These are phyloP conservation scores for Caenorhabditis elegans DNA, from an alignment of 1,140 invertebrate species.

Conservation along the genomic window WBcel235 BX284604.4:15953001-15953500, in stretches of 20 bases:
- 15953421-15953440: conserved; percentile 77
- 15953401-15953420: conserved; percentile 80
- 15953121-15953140: too few relatives aligned
- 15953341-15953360: conserved; percentile 88
- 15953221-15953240: conserved; percentile 67
- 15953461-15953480: too few relatives aligned
- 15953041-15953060: too few relatives aligned
- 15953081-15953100: too few relatives aligned
- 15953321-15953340: conserved; percentile 76
- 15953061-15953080: too few relatives aligned
- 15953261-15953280: conserved; percentile 69
- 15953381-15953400: conserved; percentile 87
- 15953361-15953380: conserved; percentile 79
- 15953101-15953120: too few relatives aligned
- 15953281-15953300: conserved; percentile 67
- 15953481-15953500: too few relatives aligned
- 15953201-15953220: conserved; percentile 54
- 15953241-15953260: conserved; percentile 71
- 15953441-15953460: neutral
- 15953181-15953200: conserved; percentile 68
- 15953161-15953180: conserved; percentile 66
- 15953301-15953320: conserved; percentile 69
- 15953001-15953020: too few relatives aligned
- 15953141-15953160: conserved; percentile 64
- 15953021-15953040: too few relatives aligned